Evolutionary conservation across 2,797 vertebrate genomes (phyloP).

Genomic region (Parambassis ranga): DNA sequence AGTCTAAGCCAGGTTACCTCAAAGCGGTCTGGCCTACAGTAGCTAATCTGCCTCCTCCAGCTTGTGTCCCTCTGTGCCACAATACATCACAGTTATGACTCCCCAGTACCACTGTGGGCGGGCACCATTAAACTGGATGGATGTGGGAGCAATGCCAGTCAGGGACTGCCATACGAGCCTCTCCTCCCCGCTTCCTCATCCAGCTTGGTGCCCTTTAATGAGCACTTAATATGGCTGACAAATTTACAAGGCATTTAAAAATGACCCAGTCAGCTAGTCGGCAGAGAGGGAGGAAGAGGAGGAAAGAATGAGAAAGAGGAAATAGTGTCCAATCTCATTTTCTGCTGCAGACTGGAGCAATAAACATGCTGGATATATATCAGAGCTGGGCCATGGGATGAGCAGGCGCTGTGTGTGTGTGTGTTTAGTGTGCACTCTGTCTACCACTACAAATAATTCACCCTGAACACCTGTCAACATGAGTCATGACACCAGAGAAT

Average conservation of each 20-base stretch:
- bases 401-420: slow-evolving; percentile 22
- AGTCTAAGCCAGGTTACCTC: slow-evolving; percentile 41
- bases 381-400: slow-evolving; percentile 53
- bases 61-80: slow-evolving; percentile 54
- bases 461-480: slow-evolving; percentile 79
- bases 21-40: slow-evolving; percentile 36
- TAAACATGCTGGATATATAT: slow-evolving; percentile 75
- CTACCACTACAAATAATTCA: slow-evolving; percentile 68
- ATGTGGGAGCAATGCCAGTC: slow-evolving; percentile 62
- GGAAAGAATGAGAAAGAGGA: slow-evolving; percentile 49
- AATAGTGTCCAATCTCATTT: slow-evolving; percentile 74
- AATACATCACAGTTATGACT: slow-evolving; percentile 65
- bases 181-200: slow-evolving; percentile 59
- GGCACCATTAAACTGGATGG: slow-evolving; percentile 67
- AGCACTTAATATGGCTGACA: slow-evolving; percentile 82
- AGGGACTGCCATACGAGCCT: slow-evolving; percentile 57
- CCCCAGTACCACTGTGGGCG: slow-evolving; percentile 56
- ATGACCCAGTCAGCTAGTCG: slow-evolving; percentile 73
- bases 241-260: slow-evolving; percentile 83
- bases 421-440: slow-evolving; percentile 45
- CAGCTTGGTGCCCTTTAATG: slow-evolving; percentile 76
- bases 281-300: slow-evolving; percentile 47
- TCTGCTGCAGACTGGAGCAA: slow-evolving; percentile 64
- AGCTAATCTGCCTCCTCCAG: slow-evolving; percentile 60
- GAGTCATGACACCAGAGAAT: slow-evolving; percentile 81